Conservation (phyloP, 2,888 invertebrate genomes). For the Drosophila birchii region DNA sequence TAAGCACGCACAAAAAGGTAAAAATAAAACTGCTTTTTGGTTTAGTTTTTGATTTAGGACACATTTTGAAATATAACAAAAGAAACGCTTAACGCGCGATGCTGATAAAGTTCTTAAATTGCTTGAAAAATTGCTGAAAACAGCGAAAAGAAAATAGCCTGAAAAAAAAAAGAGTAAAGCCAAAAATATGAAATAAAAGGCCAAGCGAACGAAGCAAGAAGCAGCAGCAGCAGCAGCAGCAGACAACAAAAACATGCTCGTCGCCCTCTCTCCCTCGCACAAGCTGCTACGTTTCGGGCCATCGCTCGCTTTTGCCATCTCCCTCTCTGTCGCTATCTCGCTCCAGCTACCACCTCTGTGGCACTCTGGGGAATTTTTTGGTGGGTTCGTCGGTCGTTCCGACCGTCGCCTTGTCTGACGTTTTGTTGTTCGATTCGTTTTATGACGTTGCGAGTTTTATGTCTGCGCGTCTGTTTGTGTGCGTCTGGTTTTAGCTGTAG, state of each 20-base stretch:
- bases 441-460: constrained; percentile 77
- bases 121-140: constrained; percentile 14
- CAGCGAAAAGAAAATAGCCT: background rate
- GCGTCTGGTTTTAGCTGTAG: constrained; percentile 15
- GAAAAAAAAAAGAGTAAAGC: constrained; percentile 13
- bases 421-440: constrained; percentile 57
- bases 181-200: constrained; percentile 14
- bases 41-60: too few relatives aligned
- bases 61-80: background rate
- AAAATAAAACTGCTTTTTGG: background rate
- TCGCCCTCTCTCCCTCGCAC: constrained; percentile 15
- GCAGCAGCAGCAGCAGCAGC: constrained; percentile 8
- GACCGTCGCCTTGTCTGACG: constrained; percentile 11
- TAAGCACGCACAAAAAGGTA: constrained; percentile 5
- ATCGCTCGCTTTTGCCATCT: constrained; percentile 9
- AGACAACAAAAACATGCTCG: constrained; percentile 13
- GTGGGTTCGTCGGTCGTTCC: constrained; percentile 59
- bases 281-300: constrained; percentile 4
- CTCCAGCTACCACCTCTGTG: background rate
- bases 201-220: constrained; percentile 1
- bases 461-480: constrained; percentile 45
- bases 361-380: constrained; percentile 59
- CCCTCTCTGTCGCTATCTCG: constrained; percentile 2
- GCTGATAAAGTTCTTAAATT: constrained; percentile 14
- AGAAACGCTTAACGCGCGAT: background rate